phyloP scores from a whole-genome alignment of 1,140 invertebrate species.

The Drosophila novamexicana region DNA sequence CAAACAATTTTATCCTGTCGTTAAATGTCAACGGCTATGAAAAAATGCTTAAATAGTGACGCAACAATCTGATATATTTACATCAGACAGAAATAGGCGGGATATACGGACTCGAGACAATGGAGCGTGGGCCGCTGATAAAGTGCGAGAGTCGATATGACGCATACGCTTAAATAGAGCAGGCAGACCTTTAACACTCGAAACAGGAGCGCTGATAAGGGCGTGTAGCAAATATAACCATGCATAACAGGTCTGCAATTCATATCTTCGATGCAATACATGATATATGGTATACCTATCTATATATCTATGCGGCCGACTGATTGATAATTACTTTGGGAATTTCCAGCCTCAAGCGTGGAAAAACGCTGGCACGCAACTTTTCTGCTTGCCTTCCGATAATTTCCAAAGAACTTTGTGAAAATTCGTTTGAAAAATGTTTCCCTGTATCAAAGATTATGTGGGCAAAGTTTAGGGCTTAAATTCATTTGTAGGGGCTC shows the following conservation, averaged over 20 bases:
- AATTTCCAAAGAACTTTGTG: too few species aligned
- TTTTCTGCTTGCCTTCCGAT: too few species aligned
- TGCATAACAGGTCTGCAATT: background rate
- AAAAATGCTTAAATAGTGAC: slow-evolving; percentile 61
- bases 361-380: too few species aligned
- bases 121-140: slow-evolving; percentile 34
- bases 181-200: background rate
- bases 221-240: background rate
- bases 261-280: background rate
- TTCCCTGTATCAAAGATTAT: too few species aligned
- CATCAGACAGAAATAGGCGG: slow-evolving; percentile 42
- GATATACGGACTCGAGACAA: slow-evolving; percentile 1
- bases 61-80: slow-evolving; percentile 68
- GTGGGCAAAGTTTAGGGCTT: too few species aligned
- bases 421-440: too few species aligned
- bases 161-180: slow-evolving; percentile 13
- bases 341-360: too few species aligned
- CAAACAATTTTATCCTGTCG: slow-evolving; percentile 19
- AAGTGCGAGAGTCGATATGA: slow-evolving; percentile 6
- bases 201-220: background rate
- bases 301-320: too few species aligned
- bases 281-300: too few species aligned
- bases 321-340: too few species aligned
- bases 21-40: slow-evolving; percentile 31
- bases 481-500: too few species aligned